Evolutionary conservation across 1,140 invertebrate genomes (phyloP), one percentile per base, ranked within the genome.

Genomic region (Physella acuta): DNA sequence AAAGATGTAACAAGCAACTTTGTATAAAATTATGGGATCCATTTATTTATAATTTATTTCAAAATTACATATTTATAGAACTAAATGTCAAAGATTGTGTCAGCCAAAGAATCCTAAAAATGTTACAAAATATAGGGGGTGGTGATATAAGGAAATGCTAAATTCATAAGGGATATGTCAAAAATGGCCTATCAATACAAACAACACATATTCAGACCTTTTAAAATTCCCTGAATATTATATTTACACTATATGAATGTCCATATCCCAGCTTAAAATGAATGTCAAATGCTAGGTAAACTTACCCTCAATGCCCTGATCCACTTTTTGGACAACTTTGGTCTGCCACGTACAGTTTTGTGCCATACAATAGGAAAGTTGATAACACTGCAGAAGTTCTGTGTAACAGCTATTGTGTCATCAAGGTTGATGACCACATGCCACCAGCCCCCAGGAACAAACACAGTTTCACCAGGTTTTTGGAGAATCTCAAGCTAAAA

Each of bases 331-430:
- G 95, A 97, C 64, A 99, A 86, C 84, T 98, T 98, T 33, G 96
- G 96, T 61, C 96, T 87, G 26, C 96, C 95, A 49, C 95, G 88
- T 24, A 97, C 93, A 49, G 96, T 98, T 88, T 99, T 99, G 82
- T 98, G 95, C 96, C 96, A 99, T 0, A 98, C 95, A 34, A 97
- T 90, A 8, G 94, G 94, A 84, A 99, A 98, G 87, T 99, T 99
- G 1, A 93, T 94, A 59, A 91, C 88, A 72, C 94, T 97, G 83
- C 93, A 95, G 84, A 98, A 99, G 85, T 99, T 99, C 84, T 99
- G 97, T 0, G 97, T 99, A 0, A 99, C 93, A 44, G 97, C 97
- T 62, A 99, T 91, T 0, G 97, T 99, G 70, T 93, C 90, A 76
- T 98, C 94, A 60, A 99, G 85, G 87, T 99, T 99, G 8, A 99